These are phyloP conservation scores for Stigmatopora argus DNA, from an alignment of 2,113 vertebrate species.

Conservation along the genomic window DNA sequence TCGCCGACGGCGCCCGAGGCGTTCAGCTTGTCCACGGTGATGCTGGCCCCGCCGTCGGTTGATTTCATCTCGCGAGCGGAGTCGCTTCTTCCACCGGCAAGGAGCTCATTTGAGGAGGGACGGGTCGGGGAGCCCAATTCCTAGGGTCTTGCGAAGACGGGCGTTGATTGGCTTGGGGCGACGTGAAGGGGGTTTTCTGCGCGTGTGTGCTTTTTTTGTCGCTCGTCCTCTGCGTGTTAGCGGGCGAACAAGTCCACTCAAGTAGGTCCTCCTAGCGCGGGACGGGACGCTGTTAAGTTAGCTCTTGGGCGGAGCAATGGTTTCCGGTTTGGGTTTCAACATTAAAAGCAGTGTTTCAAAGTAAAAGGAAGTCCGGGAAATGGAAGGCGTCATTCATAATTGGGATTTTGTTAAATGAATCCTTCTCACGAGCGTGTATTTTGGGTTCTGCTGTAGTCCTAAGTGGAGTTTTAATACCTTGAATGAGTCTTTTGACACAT, in stretches of 20 bases:
- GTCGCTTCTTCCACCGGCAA: neutral
- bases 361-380: conserved; percentile 6
- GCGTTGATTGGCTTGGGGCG: too few species aligned
- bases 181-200: too few species aligned
- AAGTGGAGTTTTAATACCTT: too few species aligned
- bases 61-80: conserved; percentile 54
- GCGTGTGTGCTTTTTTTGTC: neutral
- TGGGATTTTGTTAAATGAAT: too few species aligned
- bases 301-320: accelerated
- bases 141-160: too few species aligned
- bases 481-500: too few species aligned
- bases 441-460: too few species aligned
- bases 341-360: conserved; percentile 26
- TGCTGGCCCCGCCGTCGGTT: conserved; percentile 33
- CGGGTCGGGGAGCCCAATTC: conserved; percentile 5
- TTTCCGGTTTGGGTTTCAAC: conserved; percentile 24
- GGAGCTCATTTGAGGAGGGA: conserved; percentile 43
- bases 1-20: conserved; percentile 35
- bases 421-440: too few species aligned
- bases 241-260: conserved; percentile 51
- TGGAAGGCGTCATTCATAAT: too few species aligned
- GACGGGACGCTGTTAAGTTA: conserved; percentile 41
- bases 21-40: conserved; percentile 56
- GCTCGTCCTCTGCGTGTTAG: conserved; percentile 35
- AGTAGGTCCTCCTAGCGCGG: conserved; percentile 24